These are phyloP conservation scores for Phalacrocorax brasilianus DNA, from an alignment of 2,113 vertebrate species.

Conservation along the genomic window DNA sequence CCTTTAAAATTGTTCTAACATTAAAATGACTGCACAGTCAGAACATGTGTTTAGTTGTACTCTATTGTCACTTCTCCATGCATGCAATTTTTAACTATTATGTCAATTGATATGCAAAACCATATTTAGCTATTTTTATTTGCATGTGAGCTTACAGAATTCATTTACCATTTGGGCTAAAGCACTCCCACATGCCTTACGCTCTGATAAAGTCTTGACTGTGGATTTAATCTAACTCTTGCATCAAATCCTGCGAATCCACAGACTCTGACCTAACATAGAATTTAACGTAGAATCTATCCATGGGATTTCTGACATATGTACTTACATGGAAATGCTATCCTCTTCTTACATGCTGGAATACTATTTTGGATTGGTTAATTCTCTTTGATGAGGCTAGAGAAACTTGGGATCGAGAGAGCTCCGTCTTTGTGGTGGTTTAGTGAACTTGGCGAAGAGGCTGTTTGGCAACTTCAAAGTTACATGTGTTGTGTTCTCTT, in stretches of 20 bases:
- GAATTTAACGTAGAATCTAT: conserved; percentile 19
- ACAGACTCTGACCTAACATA: conserved; percentile 53
- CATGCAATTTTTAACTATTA: conserved; percentile 55
- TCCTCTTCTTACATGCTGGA: conserved; percentile 56
- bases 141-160: conserved; percentile 67
- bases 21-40: conserved; percentile 22
- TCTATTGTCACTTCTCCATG: conserved; percentile 44
- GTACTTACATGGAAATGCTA: conserved; percentile 56
- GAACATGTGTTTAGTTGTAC: conserved; percentile 64
- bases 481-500: conserved; percentile 9
- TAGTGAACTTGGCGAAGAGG: conserved; percentile 23
- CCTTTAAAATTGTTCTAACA: conserved; percentile 36
- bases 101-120: conserved; percentile 71
- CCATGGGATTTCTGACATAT: conserved; percentile 42
- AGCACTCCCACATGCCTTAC: conserved; percentile 35
- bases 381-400: conserved; percentile 67
- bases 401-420: not conserved
- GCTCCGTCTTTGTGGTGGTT: conserved; percentile 38
- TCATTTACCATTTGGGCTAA: conserved; percentile 64
- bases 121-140: conserved; percentile 74
- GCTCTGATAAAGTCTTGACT: not conserved
- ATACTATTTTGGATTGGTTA: conserved; percentile 62
- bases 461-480: conserved; percentile 59
- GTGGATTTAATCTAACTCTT: conserved; percentile 63
- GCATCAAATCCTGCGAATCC: conserved; percentile 36